Evolutionary conservation across 1,140 invertebrate species (phyloP).

Genomic region (Euglossa dilemma): DNA sequence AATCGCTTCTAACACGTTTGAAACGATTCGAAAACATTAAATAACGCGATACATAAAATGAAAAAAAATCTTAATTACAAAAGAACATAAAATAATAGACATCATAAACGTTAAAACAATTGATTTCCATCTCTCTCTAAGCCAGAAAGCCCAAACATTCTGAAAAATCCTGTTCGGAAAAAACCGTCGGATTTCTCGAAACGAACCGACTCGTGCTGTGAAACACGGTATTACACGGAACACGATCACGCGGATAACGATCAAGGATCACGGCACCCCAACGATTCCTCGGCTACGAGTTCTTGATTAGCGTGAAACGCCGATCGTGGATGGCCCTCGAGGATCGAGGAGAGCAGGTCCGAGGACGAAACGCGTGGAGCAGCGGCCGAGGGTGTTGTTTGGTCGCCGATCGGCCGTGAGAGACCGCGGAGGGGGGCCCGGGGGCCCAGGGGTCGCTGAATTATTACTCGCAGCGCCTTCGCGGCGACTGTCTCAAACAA

Average conservation of each 20-base stretch:
- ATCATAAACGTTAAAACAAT: too few species aligned
- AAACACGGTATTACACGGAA: too few species aligned
- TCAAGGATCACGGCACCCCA: constrained; percentile 1
- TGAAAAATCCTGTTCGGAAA: too few species aligned
- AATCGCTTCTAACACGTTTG: too few species aligned
- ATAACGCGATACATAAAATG: too few species aligned
- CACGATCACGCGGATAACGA: background rate
- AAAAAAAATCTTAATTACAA: too few species aligned
- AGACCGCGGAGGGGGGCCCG: background rate
- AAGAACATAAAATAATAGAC: too few species aligned
- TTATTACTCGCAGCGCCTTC: constrained; percentile 62
- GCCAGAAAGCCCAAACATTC: too few species aligned
- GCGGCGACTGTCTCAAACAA: constrained; percentile 45
- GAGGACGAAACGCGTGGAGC: background rate
- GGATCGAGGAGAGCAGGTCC: constrained; percentile 11
- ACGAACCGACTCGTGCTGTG: too few species aligned
- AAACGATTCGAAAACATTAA: too few species aligned
- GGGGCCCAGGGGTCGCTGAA: constrained; percentile 34
- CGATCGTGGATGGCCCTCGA: constrained; percentile 21
- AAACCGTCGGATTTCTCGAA: too few species aligned
- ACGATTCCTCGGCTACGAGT: constrained; percentile 2
- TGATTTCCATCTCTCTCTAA: too few species aligned
- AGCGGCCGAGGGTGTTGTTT: constrained; percentile 59
- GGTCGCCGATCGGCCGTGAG: constrained; percentile 57
- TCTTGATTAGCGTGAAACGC: constrained; percentile 30